Evolutionary conservation across 2,113 vertebrate genomes (phyloP).

Genomic region (Diadophis punctatus): DNA sequence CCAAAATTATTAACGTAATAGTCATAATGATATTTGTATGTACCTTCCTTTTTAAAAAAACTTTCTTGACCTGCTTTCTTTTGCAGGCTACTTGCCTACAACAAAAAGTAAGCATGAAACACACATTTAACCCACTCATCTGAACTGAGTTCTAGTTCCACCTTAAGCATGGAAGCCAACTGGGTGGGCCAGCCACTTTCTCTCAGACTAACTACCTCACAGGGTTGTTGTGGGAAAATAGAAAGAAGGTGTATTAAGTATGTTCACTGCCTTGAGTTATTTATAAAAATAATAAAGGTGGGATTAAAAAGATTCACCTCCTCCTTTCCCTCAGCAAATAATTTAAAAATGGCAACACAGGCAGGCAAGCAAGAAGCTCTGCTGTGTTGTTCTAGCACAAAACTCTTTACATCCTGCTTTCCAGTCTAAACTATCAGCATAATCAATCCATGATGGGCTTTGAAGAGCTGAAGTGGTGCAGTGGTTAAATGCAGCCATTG

Average conservation of each 20-base stretch:
- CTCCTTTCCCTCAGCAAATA: neutral
- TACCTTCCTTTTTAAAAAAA: neutral
- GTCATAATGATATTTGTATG: neutral
- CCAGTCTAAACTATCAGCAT: neutral
- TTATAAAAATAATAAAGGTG: neutral
- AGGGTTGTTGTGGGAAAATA: neutral
- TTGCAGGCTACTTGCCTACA: neutral
- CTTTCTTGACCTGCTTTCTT: neutral
- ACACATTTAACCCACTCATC: neutral
- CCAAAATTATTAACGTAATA: neutral
- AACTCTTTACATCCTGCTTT: neutral
- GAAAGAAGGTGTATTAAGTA: neutral
- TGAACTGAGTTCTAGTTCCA: neutral
- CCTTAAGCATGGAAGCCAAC: neutral
- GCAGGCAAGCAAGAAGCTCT: neutral
- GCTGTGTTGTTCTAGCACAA: neutral
- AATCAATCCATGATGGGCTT: neutral
- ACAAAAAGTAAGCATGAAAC: neutral
- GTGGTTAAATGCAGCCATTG: no score
- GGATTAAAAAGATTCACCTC: neutral
- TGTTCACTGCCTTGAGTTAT: neutral
- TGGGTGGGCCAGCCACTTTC: neutral
- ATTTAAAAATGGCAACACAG: neutral
- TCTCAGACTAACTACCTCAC: neutral
- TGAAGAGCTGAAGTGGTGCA: no score